Evolutionary conservation across 2,797 vertebrate species (phyloP), one percentile per base, ranked within the genome.

Genomic region (Sciurus vulgaris): DNA sequence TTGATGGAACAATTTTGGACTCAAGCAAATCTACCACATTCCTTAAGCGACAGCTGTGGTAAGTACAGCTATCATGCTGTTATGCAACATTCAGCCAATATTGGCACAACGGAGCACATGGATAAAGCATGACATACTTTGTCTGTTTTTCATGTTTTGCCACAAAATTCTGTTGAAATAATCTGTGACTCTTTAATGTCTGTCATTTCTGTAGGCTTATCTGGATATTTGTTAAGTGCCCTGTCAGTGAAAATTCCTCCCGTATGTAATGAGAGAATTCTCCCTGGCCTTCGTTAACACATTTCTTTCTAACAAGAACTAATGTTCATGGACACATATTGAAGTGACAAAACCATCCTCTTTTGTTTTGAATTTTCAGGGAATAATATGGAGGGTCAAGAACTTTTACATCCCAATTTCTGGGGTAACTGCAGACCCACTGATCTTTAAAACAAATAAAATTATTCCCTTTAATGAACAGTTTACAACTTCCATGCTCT

Each of bases 11-110:
- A 74, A 81, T 95, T 97, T 97, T 96, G 79, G 94, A 97, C 94
- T 93, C 67, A 49, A 95, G 91, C 96, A 97, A 96, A 96, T 96
- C 94, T 96, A 97, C 97, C 96, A 98, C 97, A 96, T 97, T 97
- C 96, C 95, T 94, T 96, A 94, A 96, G 95, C 93, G 96, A 97
- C 97, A 98, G 97, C 97, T 97, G 97, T 89, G 61, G 97, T 91
- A 92, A 95, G 95, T 94, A 73, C 96, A 97, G 97, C 96, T 96
- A 96, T 95, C 74, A 76, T 86, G 94, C 95, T 97, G 96, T 97
- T 97, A 95, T 93, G 96, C 84, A 96, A 97, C 97, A 97, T 94
- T 97, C 94, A 82, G 97, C 94, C 96, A 93, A 95, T 97, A 96
- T 97, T 97, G 96, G 95, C 96, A 97, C 97, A 97, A 96, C 96